Conservation (phyloP, 1,140 invertebrate species). For the Plutomurus gul region DNA sequence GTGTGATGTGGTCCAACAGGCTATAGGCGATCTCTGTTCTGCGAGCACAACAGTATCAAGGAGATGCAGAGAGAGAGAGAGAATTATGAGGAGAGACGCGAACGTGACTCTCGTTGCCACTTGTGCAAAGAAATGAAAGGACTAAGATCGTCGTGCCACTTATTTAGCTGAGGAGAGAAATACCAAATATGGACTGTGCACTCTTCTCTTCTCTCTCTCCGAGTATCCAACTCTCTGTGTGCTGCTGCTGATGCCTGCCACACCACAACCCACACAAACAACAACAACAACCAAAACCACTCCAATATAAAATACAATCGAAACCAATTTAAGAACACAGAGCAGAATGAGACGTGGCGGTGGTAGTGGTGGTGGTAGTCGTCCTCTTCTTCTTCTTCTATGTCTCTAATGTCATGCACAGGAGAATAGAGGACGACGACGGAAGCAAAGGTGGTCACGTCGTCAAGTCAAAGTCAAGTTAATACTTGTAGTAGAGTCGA, state of each 20-base stretch:
- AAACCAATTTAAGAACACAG: too few relatives aligned
- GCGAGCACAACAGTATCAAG: neutral
- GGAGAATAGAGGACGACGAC: too few relatives aligned
- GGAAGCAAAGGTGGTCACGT: too few relatives aligned
- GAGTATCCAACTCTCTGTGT: too few relatives aligned
- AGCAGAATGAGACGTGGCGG: too few relatives aligned
- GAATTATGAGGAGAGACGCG: conserved; percentile 15
- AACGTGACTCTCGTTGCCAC: conserved; percentile 36
- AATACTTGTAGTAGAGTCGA: too few relatives aligned
- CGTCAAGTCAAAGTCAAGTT: too few relatives aligned
- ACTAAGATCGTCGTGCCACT: conserved; percentile 42
- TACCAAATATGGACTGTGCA: conserved; percentile 42
- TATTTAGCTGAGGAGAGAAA: conserved; percentile 43
- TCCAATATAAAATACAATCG: neutral
- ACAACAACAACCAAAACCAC: neutral
- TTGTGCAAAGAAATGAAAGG: conserved; percentile 43
- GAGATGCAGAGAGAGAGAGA: neutral
- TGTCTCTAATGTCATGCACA: too few relatives aligned
- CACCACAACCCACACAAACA: neutral
- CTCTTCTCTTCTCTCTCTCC: neutral
- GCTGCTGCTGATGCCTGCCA: too few relatives aligned
- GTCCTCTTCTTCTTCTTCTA: too few relatives aligned
- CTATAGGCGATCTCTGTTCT: neutral
- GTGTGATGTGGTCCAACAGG: neutral
- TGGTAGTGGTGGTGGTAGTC: too few relatives aligned